A percentile compares a stretch with the other conserved stretches of the same genome.
Conservation (phyloP, 2,888 invertebrate species). For the Caenorhabditis panamensis region DNA sequence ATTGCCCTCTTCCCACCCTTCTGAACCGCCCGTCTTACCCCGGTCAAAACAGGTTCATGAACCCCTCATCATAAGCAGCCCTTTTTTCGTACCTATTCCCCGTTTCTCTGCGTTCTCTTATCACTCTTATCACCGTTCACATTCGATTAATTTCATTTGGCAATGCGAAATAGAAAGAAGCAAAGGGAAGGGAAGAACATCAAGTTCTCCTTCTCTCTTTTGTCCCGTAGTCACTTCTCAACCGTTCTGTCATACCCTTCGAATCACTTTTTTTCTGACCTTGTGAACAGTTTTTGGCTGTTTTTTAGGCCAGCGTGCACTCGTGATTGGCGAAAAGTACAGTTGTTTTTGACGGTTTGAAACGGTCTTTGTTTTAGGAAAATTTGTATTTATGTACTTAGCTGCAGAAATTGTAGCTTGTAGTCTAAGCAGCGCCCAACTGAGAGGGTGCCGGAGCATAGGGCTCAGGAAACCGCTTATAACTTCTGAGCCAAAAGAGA, state of each 20-base stretch:
- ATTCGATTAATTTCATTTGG: constrained; percentile 52
- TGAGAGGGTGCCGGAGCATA: too few species aligned
- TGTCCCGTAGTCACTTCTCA: constrained; percentile 6
- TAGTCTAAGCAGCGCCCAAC: too few species aligned
- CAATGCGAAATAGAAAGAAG: constrained; percentile 8
- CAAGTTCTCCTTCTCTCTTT: constrained; percentile 24
- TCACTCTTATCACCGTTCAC: constrained; percentile 39
- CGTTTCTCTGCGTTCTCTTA: constrained; percentile 21
- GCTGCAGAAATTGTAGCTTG: background rate
- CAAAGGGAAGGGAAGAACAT: constrained; percentile 24
- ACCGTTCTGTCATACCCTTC: background rate
- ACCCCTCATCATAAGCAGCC: constrained; percentile 10
- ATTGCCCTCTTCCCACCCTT: background rate
- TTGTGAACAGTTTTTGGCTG: constrained; percentile 24
- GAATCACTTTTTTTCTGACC: constrained; percentile 17
- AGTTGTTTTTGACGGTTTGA: background rate
- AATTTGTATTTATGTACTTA: too few species aligned
- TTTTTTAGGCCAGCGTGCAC: background rate
- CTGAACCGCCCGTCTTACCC: background rate
- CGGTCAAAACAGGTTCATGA: constrained; percentile 20
- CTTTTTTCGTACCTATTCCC: constrained; percentile 3
- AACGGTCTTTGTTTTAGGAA: too few species aligned
- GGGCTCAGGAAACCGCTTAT: too few species aligned
- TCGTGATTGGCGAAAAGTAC: background rate
- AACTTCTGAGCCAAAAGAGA: too few species aligned